phyloP scores from a whole-genome alignment of 2,113 vertebrate species.

The Pseudonaja textilis region DNA sequence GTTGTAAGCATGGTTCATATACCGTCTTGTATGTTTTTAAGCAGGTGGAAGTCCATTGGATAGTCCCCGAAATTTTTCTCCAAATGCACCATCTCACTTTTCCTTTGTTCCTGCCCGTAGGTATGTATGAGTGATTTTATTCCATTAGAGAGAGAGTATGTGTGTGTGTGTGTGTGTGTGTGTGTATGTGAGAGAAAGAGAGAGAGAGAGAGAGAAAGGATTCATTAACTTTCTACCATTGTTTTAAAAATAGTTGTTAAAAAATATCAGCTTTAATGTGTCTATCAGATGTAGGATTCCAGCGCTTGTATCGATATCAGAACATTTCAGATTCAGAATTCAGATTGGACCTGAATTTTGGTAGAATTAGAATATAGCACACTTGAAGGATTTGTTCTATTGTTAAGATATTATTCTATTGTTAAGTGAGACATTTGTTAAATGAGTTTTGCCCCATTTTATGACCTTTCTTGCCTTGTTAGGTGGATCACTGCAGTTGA shows the following conservation, averaged over 20 bases:
- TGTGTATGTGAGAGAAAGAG: too few relatives aligned
- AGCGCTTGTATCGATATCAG: background rate
- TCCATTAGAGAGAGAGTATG: background rate
- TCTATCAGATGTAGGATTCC: background rate
- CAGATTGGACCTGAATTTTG: background rate
- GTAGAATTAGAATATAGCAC: background rate
- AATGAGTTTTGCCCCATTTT: too few relatives aligned
- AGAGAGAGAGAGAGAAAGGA: background rate
- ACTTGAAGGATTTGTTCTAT: background rate
- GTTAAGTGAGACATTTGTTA: too few relatives aligned
- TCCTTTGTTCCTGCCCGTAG: conserved; percentile 94
- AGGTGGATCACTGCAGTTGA: too few relatives aligned
- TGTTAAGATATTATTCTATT: too few relatives aligned
- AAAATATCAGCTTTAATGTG: background rate
- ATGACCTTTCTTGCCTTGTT: too few relatives aligned
- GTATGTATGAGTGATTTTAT: conserved; percentile 69
- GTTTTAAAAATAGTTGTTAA: background rate
- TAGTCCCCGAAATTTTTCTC: conserved; percentile 96
- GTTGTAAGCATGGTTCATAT: background rate
- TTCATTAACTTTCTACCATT: background rate
- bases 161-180: too few relatives aligned
- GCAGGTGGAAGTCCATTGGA: conserved; percentile 94
- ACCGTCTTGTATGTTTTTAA: conserved; percentile 26
- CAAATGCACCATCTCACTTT: conserved; percentile 94
- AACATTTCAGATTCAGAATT: background rate